Conservation (phyloP, 2,797 vertebrate genomes). For the Scolopax bukidnonensis region DNA sequence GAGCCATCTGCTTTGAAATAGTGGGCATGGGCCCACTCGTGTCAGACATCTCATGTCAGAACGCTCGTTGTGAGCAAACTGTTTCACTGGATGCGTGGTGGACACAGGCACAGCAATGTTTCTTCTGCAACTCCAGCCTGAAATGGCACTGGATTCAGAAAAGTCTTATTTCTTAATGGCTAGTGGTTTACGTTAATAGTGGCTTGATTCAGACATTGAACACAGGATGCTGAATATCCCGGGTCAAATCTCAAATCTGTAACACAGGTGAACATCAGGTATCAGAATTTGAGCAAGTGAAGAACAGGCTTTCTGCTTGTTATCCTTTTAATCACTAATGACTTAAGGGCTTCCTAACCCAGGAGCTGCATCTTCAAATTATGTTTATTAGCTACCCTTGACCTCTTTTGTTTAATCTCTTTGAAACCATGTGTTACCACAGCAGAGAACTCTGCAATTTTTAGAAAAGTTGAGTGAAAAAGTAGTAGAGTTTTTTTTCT, state of each 20-base stretch:
- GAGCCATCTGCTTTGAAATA: background rate
- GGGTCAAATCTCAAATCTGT: background rate
- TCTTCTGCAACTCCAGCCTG: background rate
- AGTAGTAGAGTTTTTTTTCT: background rate
- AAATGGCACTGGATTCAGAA: background rate
- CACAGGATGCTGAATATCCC: background rate
- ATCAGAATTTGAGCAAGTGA: background rate
- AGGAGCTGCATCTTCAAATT: background rate
- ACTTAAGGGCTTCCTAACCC: background rate
- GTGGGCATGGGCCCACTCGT: background rate
- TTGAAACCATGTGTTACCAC: background rate
- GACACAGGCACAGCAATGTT: fast-evolving
- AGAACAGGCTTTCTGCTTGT: background rate
- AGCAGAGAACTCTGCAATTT: background rate
- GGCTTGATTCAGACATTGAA: background rate
- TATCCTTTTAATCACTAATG: background rate
- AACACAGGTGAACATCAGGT: background rate
- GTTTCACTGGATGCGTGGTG: background rate
- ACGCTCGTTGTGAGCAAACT: background rate
- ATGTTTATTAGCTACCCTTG: background rate
- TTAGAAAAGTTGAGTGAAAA: background rate
- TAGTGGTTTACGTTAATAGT: background rate
- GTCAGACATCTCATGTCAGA: background rate
- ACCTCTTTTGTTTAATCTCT: background rate
- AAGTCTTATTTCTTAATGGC: background rate